phyloP scores from a whole-genome alignment of 2,113 vertebrate species.

The Polyodon spathula region DNA sequence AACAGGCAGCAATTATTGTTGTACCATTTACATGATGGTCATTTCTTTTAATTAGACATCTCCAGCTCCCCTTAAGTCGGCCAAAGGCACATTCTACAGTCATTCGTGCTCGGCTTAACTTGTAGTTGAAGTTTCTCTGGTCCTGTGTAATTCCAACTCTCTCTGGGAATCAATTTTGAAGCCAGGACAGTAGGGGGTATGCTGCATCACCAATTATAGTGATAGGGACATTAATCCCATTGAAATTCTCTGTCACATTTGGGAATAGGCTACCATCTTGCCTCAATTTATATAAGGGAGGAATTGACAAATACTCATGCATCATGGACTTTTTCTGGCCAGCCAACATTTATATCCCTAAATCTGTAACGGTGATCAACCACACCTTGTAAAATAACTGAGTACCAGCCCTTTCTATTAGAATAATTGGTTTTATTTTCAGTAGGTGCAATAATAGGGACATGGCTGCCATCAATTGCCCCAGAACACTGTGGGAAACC shows the following conservation, averaged over 20 bases:
- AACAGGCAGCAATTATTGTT: no score
- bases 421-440: slow-evolving; percentile 3
- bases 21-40: no score
- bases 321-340: slow-evolving; percentile 7
- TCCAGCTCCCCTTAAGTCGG: slow-evolving; percentile 19
- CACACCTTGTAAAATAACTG: slow-evolving; percentile 16
- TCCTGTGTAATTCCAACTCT: no score
- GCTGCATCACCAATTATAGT: slow-evolving; percentile 4
- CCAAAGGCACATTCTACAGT: no score
- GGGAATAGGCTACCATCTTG: slow-evolving; percentile 10
- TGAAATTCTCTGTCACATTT: slow-evolving; percentile 2
- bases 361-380: slow-evolving; percentile 9
- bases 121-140: no score
- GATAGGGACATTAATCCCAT: not conserved
- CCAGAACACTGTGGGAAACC: slow-evolving; percentile 12
- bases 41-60: slow-evolving; percentile 14
- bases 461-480: slow-evolving; percentile 16
- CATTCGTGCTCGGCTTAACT: no score
- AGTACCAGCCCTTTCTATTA: slow-evolving; percentile 10
- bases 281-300: not conserved
- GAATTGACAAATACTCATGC: slow-evolving; percentile 5
- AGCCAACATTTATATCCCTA: slow-evolving; percentile 11
- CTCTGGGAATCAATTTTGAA: not conserved
- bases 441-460: slow-evolving; percentile 9
- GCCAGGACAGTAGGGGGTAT: slow-evolving; percentile 9